Conservation (phyloP, 2,888 invertebrate genomes). For the Strigamia maritima region DNA sequence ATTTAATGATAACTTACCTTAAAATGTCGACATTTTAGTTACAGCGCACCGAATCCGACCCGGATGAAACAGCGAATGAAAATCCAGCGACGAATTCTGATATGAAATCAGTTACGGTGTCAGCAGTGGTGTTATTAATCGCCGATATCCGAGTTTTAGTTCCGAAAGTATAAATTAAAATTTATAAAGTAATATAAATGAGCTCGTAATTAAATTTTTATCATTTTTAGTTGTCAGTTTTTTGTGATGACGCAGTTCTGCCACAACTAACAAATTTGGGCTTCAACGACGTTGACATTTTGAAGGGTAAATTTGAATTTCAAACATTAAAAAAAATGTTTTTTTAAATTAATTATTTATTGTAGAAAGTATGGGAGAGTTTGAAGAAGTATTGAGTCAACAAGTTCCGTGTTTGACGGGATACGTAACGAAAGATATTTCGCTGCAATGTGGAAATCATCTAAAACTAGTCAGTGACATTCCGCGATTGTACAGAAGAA, state of each 20-base stretch:
- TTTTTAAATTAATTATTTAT: neutral
- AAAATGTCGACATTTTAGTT: too few species aligned
- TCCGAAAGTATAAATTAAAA: too few species aligned
- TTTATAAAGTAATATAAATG: too few species aligned
- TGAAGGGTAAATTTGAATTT: neutral
- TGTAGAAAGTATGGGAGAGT: conserved; percentile 38
- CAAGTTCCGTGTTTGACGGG: conserved; percentile 47
- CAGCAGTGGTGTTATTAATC: too few species aligned
- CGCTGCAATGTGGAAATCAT: conserved; percentile 48
- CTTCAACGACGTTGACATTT: neutral
- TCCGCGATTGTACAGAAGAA: conserved; percentile 85
- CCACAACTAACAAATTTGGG: neutral
- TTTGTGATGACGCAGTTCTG: neutral
- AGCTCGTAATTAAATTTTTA: too few species aligned
- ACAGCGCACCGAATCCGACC: too few species aligned
- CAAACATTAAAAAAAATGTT: neutral
- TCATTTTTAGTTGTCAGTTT: neutral
- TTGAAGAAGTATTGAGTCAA: conserved; percentile 41
- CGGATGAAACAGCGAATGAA: too few species aligned
- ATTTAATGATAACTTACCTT: too few species aligned
- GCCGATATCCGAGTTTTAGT: too few species aligned
- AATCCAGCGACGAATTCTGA: too few species aligned
- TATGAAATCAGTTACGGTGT: too few species aligned
- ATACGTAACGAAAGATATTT: conserved; percentile 49
- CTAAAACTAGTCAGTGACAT: conserved; percentile 73